Base-by-base conservation (phyloP, 92 coral and sea anemone genomes). In the Bergia puertoricense region DNA sequence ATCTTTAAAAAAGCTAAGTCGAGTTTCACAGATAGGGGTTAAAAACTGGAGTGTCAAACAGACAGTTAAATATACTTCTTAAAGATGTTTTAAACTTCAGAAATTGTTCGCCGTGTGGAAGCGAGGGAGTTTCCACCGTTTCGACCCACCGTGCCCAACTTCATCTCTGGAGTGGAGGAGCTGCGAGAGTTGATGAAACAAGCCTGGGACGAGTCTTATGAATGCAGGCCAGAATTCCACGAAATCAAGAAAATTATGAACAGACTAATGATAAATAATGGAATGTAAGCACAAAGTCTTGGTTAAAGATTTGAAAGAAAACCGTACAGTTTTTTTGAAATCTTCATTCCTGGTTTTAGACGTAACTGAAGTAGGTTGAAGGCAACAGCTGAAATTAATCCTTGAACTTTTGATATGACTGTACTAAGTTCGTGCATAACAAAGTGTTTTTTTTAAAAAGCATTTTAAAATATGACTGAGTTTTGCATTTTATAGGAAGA, bases 121-220 rank as follows among this genome's bases (percentile, higher is more conserved):
- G 93, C 91, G 22, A 89, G 91, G 2, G 99, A 97, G 72, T 93
- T 90, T 76, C 99, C 99, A n/a, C 95, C 99, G 44, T 95, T 94
- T 81, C 96, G 99, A 1, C 99, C 99, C 42, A 93, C 95, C 66
- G 97, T 97, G 22, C 94, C 98, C 8, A 94, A 94, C 82, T 85
- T 97, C 78, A 94, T 97, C 10, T 88, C 94, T 44, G 98, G 96
- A 11, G 97, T 97, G 38, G 98, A 97, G 78, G 98, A 97, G 88
- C 88, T 97, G 54, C 97, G 99, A 11, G 98, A 95, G 75, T 86
- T 97, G 85, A 96, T 96, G 95, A 97, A 95, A 62, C 97, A 97
- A 76, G 94, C 98, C 76, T 97, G 99, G 99, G 93, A 89, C 42
- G 99, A 97, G 69, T 85, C 88, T 16, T 94, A 97, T n/a, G 98